Percentiles rank a stretch among this genome's conserved stretches.
These are phyloP conservation scores for Silurus glanis DNA, from an alignment of 2,113 vertebrate species.

Conservation along the genomic window DNA sequence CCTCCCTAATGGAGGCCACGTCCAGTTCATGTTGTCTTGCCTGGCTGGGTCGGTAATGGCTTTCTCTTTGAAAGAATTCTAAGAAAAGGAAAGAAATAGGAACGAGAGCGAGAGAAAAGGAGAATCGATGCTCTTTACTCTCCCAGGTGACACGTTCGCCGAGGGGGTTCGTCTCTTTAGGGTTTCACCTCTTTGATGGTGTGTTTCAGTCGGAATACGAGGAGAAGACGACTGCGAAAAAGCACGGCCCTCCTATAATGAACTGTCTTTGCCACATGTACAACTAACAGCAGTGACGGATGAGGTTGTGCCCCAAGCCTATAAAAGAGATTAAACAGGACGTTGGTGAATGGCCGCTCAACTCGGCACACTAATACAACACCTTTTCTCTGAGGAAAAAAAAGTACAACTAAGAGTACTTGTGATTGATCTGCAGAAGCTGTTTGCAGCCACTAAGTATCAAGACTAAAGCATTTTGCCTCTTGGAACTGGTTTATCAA, in stretches of 20 bases:
- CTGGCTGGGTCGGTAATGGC: constrained; percentile 36
- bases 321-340: constrained; percentile 32
- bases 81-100: neutral
- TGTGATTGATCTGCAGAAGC: neutral
- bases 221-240: constrained; percentile 33
- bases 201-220: constrained; percentile 41
- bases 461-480: neutral
- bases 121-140: constrained; percentile 62
- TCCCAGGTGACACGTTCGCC: constrained; percentile 50
- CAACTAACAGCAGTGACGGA: constrained; percentile 14
- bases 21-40: constrained; percentile 10
- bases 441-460: neutral
- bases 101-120: constrained; percentile 3
- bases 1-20: constrained; percentile 39
- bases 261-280: constrained; percentile 44
- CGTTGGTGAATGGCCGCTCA: constrained; percentile 5
- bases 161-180: constrained; percentile 49
- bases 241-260: constrained; percentile 38
- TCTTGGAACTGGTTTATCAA: neutral
- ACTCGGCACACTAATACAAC: neutral
- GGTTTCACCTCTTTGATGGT: constrained; percentile 53
- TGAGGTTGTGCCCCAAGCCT: constrained; percentile 13
- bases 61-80: constrained; percentile 23
- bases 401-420: neutral
- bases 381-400: neutral